Percentiles rank a stretch among this genome's conserved stretches.
phyloP scores from a whole-genome alignment of 2,797 vertebrate species.

The Poecile montanus region DNA sequence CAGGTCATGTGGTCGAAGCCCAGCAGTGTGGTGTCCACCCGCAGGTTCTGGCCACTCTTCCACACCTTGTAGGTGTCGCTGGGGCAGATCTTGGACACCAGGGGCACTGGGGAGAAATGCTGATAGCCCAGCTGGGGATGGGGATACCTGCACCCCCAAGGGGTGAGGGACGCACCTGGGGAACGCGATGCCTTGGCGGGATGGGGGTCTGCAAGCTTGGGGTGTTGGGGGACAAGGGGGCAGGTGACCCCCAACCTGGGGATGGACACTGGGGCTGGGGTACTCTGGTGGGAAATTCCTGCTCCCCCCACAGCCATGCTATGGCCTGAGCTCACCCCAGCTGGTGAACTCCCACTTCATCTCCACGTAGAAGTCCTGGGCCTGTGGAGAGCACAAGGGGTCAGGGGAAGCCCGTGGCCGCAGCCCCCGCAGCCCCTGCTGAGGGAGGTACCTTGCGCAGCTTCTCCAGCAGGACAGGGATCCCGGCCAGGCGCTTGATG shows the following conservation, averaged over 20 bases:
- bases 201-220: neutral
- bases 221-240: neutral
- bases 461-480: conserved; percentile 92
- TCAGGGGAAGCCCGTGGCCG: accelerated
- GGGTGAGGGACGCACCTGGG: neutral
- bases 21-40: conserved; percentile 94
- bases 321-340: conserved; percentile 86
- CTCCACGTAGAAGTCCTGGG: conserved; percentile 98
- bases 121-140: neutral
- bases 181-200: accelerated
- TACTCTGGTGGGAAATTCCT: neutral
- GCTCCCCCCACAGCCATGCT: accelerated
- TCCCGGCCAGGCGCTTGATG: conserved; percentile 91
- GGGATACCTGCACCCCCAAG: neutral
- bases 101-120: conserved; percentile 81
- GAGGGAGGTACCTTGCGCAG: conserved; percentile 85
- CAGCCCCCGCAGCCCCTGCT: accelerated
- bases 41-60: conserved; percentile 96
- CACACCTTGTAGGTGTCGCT: conserved; percentile 98
- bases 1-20: conserved; percentile 99
- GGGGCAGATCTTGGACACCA: conserved; percentile 97
- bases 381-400: conserved; percentile 70
- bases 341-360: conserved; percentile 99
- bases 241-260: neutral
- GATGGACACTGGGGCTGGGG: neutral